A percentile compares a stretch with the other conserved stretches of the same genome.
Conservation (phyloP, 2,113 vertebrate species). For the Dasypus novemcinctus region DNA sequence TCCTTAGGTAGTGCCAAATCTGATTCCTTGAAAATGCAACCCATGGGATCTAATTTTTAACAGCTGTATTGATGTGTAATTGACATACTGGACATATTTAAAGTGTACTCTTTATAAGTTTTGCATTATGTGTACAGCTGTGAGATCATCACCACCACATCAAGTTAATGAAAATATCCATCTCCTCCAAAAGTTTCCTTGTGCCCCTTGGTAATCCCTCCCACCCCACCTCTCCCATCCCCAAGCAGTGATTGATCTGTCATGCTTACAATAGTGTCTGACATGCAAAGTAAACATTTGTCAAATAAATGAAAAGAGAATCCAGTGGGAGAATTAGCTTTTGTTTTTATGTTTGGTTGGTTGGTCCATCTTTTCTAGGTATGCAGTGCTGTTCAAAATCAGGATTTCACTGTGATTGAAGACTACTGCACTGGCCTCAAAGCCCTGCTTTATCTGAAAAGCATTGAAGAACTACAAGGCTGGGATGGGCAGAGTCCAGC, state of each 20-base stretch:
- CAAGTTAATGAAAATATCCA: neutral
- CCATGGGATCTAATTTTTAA: neutral
- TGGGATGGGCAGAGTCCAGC: conserved; percentile 94
- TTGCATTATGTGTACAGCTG: neutral
- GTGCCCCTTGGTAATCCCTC: neutral
- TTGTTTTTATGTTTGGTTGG: conserved; percentile 26
- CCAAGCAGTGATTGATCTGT: neutral
- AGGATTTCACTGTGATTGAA: conserved; percentile 96
- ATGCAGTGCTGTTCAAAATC: conserved; percentile 96
- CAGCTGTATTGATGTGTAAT: neutral
- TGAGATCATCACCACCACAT: neutral
- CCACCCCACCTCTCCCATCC: neutral
- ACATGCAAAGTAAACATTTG: neutral
- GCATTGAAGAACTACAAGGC: conserved; percentile 88
- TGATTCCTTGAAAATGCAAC: neutral
- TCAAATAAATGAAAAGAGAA: neutral
- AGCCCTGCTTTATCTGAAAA: conserved; percentile 92
- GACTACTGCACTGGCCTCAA: conserved; percentile 93
- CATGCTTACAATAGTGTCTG: neutral
- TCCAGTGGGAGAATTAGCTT: neutral
- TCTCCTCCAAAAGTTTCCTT: neutral
- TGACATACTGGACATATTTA: neutral
- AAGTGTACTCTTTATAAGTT: neutral
- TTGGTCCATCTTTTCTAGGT: conserved; percentile 81
- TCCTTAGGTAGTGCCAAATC: neutral